Base-by-base conservation (phyloP, 1,140 invertebrate genomes). In the Belonocnema kinseyi region DNA sequence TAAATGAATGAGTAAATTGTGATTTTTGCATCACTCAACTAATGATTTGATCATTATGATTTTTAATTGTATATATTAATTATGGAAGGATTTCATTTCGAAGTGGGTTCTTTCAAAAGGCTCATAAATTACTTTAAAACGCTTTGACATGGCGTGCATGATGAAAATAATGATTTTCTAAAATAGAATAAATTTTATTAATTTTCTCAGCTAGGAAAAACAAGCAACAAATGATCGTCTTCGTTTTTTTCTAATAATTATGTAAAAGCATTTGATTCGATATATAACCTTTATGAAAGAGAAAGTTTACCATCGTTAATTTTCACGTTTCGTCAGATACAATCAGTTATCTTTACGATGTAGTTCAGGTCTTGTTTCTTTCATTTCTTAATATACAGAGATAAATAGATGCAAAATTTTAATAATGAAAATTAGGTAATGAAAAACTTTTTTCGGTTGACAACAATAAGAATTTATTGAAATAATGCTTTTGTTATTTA, bases 401-500 rank as follows among this genome's bases (percentile, higher is more conserved):
- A 33, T 33, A 33, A 33, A 33, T 33, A 33, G 26, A 33, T 33
- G 26, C 26, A 33, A 53, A 53, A 7, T 53, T 53, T 12, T 53
- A 17, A 53, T 53, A n/a, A 53, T 53, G 14, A 3, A 26, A 19
- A 26, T 61, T 33, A 66, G 13, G 26, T 33, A 21, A 66, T 16
- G 40, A 33, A 40, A 33, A 10, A 5, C 19, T 56, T 66, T 33
- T 13, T 16, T 66, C 40, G 12, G 12, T 3, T 66, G n/a, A 14
- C 12, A 6, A 12, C 3, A 66, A 6, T 66, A 33, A n/a, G 21
- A 66, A 33, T 16, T 26, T 26, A 40, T 66, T 26, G 40, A 40
- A 6, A 14, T 26, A 66, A 33, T n/a, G 33, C 40, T 40, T 40
- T 13, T 40, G 26, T 66, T 88, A 76, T 81, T 73, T 79, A 91